Conservation (phyloP, 2,888 invertebrate species). For the Phanerotoma sp. region DNA sequence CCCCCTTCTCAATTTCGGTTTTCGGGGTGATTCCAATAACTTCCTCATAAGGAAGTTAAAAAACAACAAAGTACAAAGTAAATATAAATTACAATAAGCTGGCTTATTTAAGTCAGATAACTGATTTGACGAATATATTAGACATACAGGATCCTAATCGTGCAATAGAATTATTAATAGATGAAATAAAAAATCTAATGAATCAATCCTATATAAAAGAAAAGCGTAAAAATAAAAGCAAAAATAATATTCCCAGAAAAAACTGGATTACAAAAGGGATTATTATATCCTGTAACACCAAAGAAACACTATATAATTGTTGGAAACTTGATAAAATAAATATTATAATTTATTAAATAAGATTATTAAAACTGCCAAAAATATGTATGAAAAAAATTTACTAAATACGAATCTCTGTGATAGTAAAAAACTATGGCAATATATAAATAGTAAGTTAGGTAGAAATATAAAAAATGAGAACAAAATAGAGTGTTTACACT, state of each 20-base stretch:
- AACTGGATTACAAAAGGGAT: background rate
- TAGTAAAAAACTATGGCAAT: conserved; percentile 5
- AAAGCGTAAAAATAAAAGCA: background rate
- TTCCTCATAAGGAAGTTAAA: too few species aligned
- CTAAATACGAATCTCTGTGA: background rate
- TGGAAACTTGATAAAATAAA: background rate
- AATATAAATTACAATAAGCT: background rate
- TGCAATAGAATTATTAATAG: background rate
- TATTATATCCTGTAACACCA: background rate
- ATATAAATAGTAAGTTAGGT: conserved; percentile 3
- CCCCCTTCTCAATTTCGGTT: too few species aligned
- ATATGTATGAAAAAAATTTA: conserved; percentile 1
- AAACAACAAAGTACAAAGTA: background rate
- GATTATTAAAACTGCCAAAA: background rate
- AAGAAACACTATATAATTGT: background rate
- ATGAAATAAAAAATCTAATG: background rate
- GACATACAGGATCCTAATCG: background rate
- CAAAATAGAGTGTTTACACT: background rate
- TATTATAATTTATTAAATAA: background rate
- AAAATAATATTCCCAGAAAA: background rate
- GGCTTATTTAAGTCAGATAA: background rate
- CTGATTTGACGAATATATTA: background rate
- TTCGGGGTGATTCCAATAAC: too few species aligned
- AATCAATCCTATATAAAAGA: background rate
- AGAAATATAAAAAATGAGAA: background rate